phyloP scores from a whole-genome alignment of 1,140 invertebrate species.

The Bombus pyrosoma region DNA sequence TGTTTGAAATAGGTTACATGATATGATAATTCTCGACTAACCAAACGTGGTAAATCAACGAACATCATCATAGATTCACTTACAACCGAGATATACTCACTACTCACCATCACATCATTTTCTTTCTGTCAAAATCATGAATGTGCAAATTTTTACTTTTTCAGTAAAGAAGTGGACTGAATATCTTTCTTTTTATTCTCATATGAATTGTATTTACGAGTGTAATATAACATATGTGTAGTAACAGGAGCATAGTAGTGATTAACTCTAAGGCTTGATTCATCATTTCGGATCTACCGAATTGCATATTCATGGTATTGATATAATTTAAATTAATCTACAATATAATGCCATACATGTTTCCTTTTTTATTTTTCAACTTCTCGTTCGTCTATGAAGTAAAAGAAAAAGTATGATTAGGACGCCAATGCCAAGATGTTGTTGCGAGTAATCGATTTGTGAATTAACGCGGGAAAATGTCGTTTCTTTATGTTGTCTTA shows the following conservation, averaged over 20 bases:
- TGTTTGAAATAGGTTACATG: constrained; percentile 13
- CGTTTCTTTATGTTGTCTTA: neutral
- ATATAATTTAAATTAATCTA: neutral
- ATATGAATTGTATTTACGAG: neutral
- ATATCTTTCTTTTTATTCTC: too few species aligned
- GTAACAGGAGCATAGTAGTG: neutral
- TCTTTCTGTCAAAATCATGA: neutral
- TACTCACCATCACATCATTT: neutral
- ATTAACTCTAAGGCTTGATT: neutral
- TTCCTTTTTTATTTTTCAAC: neutral
- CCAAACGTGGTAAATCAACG: neutral
- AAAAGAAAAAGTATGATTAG: neutral
- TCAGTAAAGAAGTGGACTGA: too few species aligned
- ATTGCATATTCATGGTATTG: neutral
- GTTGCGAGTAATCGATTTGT: neutral
- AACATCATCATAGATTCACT: neutral
- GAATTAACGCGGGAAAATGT: neutral
- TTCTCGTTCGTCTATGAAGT: neutral
- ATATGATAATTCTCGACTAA: neutral
- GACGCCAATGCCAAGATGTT: neutral
- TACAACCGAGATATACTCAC: neutral
- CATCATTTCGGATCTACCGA: neutral
- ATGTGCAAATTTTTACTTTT: neutral
- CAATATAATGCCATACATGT: neutral
- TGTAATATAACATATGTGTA: neutral